Conservation (phyloP, 64 coral and sea anemone genomes). For the Montipora foliosa region DNA sequence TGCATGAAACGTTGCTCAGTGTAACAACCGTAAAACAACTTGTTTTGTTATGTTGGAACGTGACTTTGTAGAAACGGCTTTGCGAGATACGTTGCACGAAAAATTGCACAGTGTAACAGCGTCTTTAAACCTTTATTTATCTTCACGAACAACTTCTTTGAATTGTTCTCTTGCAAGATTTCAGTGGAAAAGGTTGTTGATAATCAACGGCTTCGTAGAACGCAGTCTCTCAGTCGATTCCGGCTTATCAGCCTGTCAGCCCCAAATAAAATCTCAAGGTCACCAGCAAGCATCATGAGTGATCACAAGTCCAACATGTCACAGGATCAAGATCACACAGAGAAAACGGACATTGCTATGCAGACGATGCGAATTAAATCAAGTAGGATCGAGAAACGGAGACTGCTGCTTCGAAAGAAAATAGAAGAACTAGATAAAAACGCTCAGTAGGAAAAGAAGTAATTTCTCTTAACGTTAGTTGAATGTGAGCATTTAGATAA, state of each 20-base stretch:
- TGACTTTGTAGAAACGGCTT: no score
- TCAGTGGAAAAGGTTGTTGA: not conserved
- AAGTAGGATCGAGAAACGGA: slow-evolving; percentile 36
- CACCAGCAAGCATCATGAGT: not conserved
- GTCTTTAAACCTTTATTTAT: no score
- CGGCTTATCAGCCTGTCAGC: slow-evolving; percentile 5
- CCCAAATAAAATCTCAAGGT: not conserved
- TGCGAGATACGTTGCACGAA: no score
- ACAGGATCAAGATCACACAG: not conserved
- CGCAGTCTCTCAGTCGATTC: slow-evolving; percentile 28
- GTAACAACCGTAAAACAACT: no score
- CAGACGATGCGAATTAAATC: not conserved
- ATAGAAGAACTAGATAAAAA: slow-evolving; percentile 7
- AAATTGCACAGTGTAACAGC: no score
- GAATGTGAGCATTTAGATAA: no score
- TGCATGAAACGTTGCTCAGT: no score
- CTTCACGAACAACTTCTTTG: no score
- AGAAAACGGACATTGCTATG: not conserved
- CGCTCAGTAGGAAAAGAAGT: not conserved
- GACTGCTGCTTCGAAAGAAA: slow-evolving; percentile 3
- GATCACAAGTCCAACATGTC: not conserved
- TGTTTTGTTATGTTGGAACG: no score
- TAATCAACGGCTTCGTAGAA: slow-evolving; percentile 4
- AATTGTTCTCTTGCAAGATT: not conserved
- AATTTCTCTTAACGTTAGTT: not conserved